Evolutionary conservation across 2,888 invertebrate genomes (phyloP).

Genomic region (Cecidostiba fungosa): DNA sequence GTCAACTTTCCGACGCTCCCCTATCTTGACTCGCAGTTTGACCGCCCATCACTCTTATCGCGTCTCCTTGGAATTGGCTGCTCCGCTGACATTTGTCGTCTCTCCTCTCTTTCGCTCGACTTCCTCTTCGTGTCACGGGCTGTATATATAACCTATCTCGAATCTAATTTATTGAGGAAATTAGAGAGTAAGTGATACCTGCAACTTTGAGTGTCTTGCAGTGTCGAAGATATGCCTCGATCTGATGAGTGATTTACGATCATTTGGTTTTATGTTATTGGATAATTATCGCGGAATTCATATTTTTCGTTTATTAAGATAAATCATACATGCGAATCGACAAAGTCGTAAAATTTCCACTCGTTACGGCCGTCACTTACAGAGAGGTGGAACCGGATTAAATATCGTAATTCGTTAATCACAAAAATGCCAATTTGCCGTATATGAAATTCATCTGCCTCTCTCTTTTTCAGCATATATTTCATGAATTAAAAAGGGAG

Average conservation of each 20-base stretch:
- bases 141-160: not conserved
- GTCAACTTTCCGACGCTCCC: constrained; percentile 1
- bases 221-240: not conserved
- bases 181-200: not conserved
- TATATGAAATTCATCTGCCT: constrained; percentile 21
- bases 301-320: not conserved
- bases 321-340: not conserved
- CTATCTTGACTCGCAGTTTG: constrained; percentile 2
- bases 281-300: not conserved
- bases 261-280: not conserved
- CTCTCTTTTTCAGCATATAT: not conserved
- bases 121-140: not conserved
- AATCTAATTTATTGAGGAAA: not conserved
- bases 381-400: constrained; percentile 29
- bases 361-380: constrained; percentile 15
- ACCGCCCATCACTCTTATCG: constrained; percentile 17
- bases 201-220: not conserved
- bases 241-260: not conserved
- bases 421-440: constrained; percentile 27
- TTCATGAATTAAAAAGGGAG: not conserved
- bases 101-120: not conserved
- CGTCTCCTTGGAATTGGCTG: not conserved
- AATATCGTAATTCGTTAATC: constrained; percentile 46
- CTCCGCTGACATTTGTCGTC: not conserved
- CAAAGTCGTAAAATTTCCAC: constrained; percentile 61